Percentiles rank a stretch among this genome's conserved stretches.
These are phyloP conservation scores for Psilanteris sp. DNA, from an alignment of 1,140 invertebrate genomes.

Conservation along the genomic window DNA sequence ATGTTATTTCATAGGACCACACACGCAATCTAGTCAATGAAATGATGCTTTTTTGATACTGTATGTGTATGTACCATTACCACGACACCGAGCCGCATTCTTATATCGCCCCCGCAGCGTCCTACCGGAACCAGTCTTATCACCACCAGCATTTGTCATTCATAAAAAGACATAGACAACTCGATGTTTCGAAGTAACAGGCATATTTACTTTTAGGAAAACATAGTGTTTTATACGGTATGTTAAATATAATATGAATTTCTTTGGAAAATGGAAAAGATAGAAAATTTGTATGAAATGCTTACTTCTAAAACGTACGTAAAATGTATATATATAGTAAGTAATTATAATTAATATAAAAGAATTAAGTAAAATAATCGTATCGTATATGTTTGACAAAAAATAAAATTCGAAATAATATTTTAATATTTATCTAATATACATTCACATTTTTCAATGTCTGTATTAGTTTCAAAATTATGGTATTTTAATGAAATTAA, in stretches of 20 bases:
- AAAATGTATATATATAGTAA: no score
- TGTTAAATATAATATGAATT: constrained; percentile 21
- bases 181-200: constrained; percentile 17
- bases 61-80: constrained; percentile 66
- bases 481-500: no score
- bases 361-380: no score
- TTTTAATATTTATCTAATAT: no score
- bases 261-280: no score
- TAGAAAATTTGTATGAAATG: no score
- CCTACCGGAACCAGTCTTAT: constrained; percentile 59
- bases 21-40: constrained; percentile 62
- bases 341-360: no score
- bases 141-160: constrained; percentile 61
- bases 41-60: constrained; percentile 54
- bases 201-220: constrained; percentile 15
- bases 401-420: no score
- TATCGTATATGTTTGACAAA: no score
- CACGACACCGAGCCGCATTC: constrained; percentile 59
- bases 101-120: constrained; percentile 57
- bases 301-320: no score
- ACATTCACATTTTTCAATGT: no score
- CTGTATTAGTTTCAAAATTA: no score
- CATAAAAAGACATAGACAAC: constrained; percentile 26
- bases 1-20: constrained; percentile 61
- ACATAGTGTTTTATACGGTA: constrained; percentile 2